These are phyloP conservation scores for Bucco capensis DNA, from an alignment of 2,113 vertebrate species.

Conservation along the genomic window DNA sequence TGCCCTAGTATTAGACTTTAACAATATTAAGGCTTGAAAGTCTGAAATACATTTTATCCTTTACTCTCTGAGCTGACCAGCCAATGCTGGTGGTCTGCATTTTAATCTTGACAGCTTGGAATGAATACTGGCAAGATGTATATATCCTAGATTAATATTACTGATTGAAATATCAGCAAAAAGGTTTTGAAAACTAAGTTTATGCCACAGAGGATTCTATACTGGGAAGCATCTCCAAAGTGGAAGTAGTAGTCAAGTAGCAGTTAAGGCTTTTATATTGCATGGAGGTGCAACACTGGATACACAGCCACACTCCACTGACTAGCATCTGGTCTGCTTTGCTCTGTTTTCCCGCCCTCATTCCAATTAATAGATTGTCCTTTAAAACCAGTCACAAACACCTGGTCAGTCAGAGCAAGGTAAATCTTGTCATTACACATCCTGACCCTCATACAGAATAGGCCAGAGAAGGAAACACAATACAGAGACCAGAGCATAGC, in stretches of 20 bases:
- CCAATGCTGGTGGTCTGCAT: not conserved
- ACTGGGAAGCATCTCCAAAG: not conserved
- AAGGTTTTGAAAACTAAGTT: not conserved
- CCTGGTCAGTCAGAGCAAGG: not conserved
- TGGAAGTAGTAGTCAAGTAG: not conserved
- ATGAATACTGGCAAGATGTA: not conserved
- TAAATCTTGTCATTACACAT: not conserved
- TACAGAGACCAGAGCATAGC: not conserved
- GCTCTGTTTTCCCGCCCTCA: not conserved
- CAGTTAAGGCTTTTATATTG: not conserved
- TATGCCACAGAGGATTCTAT: not conserved
- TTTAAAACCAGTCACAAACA: not conserved
- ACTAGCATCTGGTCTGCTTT: not conserved
- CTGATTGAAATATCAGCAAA: not conserved
- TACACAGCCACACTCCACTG: not conserved
- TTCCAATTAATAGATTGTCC: not conserved
- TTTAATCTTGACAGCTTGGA: not conserved
- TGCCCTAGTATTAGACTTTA: not conserved
- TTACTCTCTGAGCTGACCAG: not conserved
- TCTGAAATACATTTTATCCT: not conserved
- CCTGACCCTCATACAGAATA: not conserved
- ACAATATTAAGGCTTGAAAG: not conserved
- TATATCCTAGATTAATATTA: not conserved
- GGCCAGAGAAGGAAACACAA: not conserved
- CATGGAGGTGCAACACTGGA: not conserved